These are phyloP conservation scores for Rhincodon typus DNA, from an alignment of 2,797 vertebrate genomes.

Conservation along the genomic window DNA sequence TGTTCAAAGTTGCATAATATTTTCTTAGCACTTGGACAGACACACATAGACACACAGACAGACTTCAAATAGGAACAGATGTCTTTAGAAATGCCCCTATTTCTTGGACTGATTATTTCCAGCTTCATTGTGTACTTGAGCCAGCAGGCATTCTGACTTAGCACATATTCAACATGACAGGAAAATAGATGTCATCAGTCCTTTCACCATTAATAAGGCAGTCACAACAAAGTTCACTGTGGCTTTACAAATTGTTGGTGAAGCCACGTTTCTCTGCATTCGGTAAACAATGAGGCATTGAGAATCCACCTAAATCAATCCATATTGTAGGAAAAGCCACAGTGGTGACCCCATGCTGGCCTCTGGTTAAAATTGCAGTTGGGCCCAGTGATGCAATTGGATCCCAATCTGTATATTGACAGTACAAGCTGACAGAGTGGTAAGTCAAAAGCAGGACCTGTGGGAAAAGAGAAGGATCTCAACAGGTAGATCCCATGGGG, in stretches of 20 bases:
- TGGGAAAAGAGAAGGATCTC: background rate
- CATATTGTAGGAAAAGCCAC: background rate
- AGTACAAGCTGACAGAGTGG: background rate
- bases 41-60: background rate
- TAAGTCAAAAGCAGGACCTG: background rate
- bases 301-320: background rate
- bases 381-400: background rate
- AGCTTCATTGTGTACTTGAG: constrained; percentile 2
- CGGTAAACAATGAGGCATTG: background rate
- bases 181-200: constrained; percentile 31
- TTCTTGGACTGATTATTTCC: constrained; percentile 10
- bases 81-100: constrained; percentile 5
- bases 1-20: background rate
- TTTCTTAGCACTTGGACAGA: background rate
- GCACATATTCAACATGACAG: constrained; percentile 22
- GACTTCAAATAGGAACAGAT: constrained; percentile 21
- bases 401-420: background rate
- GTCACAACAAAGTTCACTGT: background rate
- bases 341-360: no score
- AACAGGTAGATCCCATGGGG: background rate
- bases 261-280: background rate
- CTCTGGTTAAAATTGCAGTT: background rate
- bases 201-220: constrained; percentile 20
- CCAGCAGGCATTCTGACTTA: background rate
- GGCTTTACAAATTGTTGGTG: background rate